A percentile compares a stretch with the other conserved stretches of the same genome.
Conservation (phyloP, 2,797 vertebrate genomes). For the Sternarchorhynchus goeldii region DNA sequence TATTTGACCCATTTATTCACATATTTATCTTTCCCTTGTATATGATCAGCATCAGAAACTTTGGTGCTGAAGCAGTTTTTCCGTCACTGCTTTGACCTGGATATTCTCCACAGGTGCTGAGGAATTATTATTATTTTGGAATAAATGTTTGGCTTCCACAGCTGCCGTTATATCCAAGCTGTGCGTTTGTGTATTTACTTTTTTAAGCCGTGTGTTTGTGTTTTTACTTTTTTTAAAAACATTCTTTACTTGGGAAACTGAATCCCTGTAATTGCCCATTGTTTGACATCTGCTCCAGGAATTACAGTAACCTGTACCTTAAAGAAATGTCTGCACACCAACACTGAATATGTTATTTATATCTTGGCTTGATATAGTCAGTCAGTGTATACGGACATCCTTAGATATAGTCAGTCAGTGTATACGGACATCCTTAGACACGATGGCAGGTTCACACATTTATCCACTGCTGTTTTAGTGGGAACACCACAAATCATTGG, state of each 20-base stretch:
- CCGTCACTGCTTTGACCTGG: too few relatives aligned
- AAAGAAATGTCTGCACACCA: constrained; percentile 27
- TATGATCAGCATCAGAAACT: too few relatives aligned
- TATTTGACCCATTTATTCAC: too few relatives aligned
- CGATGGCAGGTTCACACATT: background rate
- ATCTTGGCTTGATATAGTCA: background rate
- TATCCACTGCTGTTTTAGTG: background rate
- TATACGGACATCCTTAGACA: background rate
- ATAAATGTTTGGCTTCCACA: too few relatives aligned
- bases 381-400: background rate
- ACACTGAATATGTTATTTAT: background rate
- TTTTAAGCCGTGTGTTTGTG: background rate
- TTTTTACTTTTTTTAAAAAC: background rate
- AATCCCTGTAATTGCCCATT: background rate
- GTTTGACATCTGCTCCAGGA: background rate
- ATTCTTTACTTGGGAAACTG: background rate
- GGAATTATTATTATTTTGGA: too few relatives aligned
- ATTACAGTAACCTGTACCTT: constrained; percentile 34
- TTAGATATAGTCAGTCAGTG: too few relatives aligned
- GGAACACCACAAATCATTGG: background rate
- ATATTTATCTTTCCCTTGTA: too few relatives aligned
- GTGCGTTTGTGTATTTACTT: background rate
- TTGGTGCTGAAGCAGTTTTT: too few relatives aligned
- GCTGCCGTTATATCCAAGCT: too few relatives aligned
- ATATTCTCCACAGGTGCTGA: too few relatives aligned